Conservation (phyloP, 2,888 invertebrate genomes). For the Crematogaster levior region DNA sequence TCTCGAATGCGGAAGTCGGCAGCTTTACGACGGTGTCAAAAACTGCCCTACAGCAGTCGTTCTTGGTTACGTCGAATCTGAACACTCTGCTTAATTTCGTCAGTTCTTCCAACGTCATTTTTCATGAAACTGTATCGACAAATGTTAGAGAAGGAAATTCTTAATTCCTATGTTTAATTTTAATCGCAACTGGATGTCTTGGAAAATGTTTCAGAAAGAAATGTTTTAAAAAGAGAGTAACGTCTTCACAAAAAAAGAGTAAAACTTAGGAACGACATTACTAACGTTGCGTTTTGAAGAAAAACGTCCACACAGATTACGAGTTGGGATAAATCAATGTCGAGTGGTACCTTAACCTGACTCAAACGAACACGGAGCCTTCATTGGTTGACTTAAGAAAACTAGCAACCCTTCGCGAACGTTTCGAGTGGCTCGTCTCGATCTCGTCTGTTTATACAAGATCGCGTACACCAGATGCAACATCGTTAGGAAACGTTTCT, state of each 20-base stretch:
- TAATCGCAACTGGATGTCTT: neutral
- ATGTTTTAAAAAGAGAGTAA: neutral
- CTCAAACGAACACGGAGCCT: conserved; percentile 73
- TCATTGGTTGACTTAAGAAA: conserved; percentile 77
- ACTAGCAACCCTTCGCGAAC: conserved; percentile 77
- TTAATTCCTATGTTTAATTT: neutral
- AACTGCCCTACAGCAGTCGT: conserved; percentile 36
- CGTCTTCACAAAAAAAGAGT: neutral
- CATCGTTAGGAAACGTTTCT: conserved; percentile 59
- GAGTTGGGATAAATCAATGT: conserved; percentile 79
- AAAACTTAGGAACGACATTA: conserved; percentile 42
- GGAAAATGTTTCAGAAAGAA: neutral
- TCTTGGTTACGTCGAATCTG: neutral
- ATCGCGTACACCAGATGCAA: conserved; percentile 74
- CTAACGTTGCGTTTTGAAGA: conserved; percentile 58
- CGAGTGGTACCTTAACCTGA: conserved; percentile 78
- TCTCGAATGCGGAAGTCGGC: conserved; percentile 31
- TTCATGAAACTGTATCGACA: neutral
- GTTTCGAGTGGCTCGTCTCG: conserved; percentile 79
- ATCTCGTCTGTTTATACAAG: conserved; percentile 80
- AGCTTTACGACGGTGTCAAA: conserved; percentile 59
- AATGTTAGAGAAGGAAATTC: neutral
- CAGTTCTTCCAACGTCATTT: neutral
- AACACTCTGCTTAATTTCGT: neutral
- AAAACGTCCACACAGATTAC: conserved; percentile 69